phyloP scores from a whole-genome alignment of 2,797 vertebrate genomes.

The Notoglanidium macrostoma region DNA sequence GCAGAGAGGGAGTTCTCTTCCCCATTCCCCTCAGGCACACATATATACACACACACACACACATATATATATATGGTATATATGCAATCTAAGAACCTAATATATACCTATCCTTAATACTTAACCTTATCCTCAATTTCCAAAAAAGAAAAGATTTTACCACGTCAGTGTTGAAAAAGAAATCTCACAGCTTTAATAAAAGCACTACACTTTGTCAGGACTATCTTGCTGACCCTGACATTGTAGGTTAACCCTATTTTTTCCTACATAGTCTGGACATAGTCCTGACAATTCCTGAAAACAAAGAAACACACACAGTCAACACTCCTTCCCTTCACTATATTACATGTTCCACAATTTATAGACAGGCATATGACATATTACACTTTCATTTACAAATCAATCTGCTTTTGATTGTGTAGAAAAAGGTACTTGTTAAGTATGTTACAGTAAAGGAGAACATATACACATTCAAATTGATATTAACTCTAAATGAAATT shows the following conservation, averaged over 20 bases:
- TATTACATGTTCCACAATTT: no score
- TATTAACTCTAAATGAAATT: not conserved
- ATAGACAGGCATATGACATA: not conserved
- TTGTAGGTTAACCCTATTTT: not conserved
- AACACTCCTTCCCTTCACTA: no score
- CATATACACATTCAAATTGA: not conserved
- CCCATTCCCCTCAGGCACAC: not conserved
- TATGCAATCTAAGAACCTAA: no score
- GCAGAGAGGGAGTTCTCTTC: not conserved
- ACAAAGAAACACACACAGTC: no score
- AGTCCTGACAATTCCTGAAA: no score
- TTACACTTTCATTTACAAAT: not conserved
- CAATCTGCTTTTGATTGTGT: not conserved
- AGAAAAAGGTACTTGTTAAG: not conserved
- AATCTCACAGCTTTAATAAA: not conserved
- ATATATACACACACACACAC: constrained; percentile 21
- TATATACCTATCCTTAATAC: not conserved
- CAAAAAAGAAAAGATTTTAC: not conserved
- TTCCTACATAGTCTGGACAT: not conserved
- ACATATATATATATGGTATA: not conserved
- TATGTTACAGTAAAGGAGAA: not conserved
- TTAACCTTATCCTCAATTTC: not conserved
- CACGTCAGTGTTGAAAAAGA: not conserved
- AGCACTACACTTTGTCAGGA: not conserved
- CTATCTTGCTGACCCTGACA: not conserved